Percentiles rank a stretch among this genome's conserved stretches.
phyloP scores from a whole-genome alignment of 1,140 invertebrate species.

The Nomia melanderi region DNA sequence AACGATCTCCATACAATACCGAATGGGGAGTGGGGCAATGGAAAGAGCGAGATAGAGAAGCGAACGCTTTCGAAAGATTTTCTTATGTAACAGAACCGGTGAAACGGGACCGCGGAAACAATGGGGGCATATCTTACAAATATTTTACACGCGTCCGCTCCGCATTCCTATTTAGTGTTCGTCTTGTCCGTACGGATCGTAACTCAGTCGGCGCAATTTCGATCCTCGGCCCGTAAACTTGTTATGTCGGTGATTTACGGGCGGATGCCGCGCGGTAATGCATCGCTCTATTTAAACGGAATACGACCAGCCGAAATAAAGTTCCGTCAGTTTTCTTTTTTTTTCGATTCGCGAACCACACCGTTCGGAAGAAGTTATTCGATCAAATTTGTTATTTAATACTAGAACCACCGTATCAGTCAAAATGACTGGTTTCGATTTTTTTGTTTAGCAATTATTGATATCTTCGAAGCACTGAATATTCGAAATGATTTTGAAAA shows the following conservation, averaged over 20 bases:
- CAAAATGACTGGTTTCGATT: too few relatives aligned
- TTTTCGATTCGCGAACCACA: neutral
- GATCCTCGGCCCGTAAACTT: neutral
- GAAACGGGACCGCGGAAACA: neutral
- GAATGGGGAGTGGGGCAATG: too few relatives aligned
- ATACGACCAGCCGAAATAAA: neutral
- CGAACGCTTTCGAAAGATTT: neutral
- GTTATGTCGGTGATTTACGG: conserved; percentile 19
- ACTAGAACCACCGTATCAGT: too few relatives aligned
- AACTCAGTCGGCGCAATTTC: conserved; percentile 20
- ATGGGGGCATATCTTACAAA: conserved; percentile 29
- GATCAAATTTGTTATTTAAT: too few relatives aligned
- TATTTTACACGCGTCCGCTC: conserved; percentile 16
- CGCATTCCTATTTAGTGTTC: conserved; percentile 1
- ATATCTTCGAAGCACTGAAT: too few relatives aligned
- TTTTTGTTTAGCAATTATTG: too few relatives aligned
- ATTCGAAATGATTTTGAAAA: too few relatives aligned
- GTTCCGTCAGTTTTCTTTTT: neutral
- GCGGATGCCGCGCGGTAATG: neutral
- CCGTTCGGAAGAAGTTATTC: too few relatives aligned
- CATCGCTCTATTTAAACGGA: conserved; percentile 6
- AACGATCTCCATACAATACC: conserved; percentile 40
- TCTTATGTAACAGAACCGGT: neutral
- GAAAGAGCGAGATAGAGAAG: too few relatives aligned
- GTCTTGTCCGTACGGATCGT: neutral